A percentile compares a stretch with the other conserved stretches of the same genome.
Evolutionary conservation across 2,113 vertebrate species (phyloP).

Genomic region (Tragelaphus strepsiceros): DNA sequence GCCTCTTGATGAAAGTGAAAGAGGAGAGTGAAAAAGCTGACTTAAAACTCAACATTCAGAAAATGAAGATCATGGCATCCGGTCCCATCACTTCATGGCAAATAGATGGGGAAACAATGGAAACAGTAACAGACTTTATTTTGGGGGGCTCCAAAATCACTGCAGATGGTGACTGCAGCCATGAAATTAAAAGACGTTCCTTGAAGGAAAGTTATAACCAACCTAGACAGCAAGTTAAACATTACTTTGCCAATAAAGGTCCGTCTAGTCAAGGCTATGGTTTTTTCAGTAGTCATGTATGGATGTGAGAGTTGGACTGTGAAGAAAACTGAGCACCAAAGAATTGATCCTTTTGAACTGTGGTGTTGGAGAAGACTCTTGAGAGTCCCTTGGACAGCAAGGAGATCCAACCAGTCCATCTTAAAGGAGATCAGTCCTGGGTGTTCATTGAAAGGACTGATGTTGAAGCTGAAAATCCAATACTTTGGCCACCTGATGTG

Average conservation of each 20-base stretch:
- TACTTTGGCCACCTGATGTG: not conserved
- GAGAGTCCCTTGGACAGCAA: not conserved
- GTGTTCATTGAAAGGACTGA: not conserved
- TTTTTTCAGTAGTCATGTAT: not conserved
- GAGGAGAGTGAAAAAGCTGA: not conserved
- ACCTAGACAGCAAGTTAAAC: not conserved
- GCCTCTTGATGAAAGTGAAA: not conserved
- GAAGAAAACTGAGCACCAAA: not conserved
- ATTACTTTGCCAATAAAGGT: not conserved
- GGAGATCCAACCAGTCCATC: not conserved
- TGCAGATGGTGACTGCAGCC: not conserved
- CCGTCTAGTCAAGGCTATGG: not conserved
- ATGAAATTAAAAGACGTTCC: not conserved
- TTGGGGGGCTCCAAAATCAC: not conserved
- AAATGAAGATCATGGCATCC: not conserved
- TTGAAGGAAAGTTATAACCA: not conserved
- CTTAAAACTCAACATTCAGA: not conserved
- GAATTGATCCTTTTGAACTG: not conserved
- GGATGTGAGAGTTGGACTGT: not conserved
- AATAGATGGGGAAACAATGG: not conserved
- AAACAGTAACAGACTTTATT: not conserved
- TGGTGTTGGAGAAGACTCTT: not conserved
- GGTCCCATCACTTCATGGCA: not conserved
- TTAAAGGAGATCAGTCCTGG: not conserved
- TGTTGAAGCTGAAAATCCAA: not conserved